Evolutionary conservation across 2,888 invertebrate species (phyloP).

Genomic region (Anthoptus insignis): DNA sequence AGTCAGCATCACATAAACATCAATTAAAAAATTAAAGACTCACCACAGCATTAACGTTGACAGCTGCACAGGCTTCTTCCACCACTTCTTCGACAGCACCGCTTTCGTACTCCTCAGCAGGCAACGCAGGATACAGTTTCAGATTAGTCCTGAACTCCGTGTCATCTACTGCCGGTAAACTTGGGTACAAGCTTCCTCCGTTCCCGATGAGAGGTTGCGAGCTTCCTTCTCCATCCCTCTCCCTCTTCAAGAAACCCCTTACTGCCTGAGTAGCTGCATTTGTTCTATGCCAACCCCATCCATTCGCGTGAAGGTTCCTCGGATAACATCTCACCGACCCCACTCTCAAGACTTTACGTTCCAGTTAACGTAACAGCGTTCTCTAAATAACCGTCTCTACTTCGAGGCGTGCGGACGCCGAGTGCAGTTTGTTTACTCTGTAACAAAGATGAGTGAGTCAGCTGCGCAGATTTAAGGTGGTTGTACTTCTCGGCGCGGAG

Average conservation of each 20-base stretch:
- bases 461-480: slow-evolving; percentile 16
- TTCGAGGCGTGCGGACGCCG: slow-evolving; percentile 46
- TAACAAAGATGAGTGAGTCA: slow-evolving; percentile 39
- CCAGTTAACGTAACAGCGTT: slow-evolving; percentile 15
- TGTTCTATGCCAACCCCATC: slow-evolving; percentile 80
- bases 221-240: slow-evolving; percentile 64
- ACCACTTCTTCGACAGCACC: slow-evolving; percentile 79
- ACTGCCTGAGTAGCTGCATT: slow-evolving; percentile 69
- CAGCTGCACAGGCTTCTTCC: slow-evolving; percentile 75
- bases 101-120: slow-evolving; percentile 77
- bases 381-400: slow-evolving; percentile 54
- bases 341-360: slow-evolving; percentile 46
- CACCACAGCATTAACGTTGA: slow-evolving; percentile 78
- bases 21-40: slow-evolving; percentile 55
- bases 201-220: slow-evolving; percentile 65
- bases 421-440: slow-evolving; percentile 53
- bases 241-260: slow-evolving; percentile 70
- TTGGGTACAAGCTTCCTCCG: slow-evolving; percentile 70
- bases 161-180: slow-evolving; percentile 72
- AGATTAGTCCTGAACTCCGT: slow-evolving; percentile 65
- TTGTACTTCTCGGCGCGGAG: slow-evolving; percentile 22
- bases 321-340: slow-evolving; percentile 69
- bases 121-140: slow-evolving; percentile 76
- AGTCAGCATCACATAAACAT: neutral
- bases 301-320: slow-evolving; percentile 80